phyloP scores from a whole-genome alignment of 2,113 vertebrate genomes.

The Lepus timidus region DNA sequence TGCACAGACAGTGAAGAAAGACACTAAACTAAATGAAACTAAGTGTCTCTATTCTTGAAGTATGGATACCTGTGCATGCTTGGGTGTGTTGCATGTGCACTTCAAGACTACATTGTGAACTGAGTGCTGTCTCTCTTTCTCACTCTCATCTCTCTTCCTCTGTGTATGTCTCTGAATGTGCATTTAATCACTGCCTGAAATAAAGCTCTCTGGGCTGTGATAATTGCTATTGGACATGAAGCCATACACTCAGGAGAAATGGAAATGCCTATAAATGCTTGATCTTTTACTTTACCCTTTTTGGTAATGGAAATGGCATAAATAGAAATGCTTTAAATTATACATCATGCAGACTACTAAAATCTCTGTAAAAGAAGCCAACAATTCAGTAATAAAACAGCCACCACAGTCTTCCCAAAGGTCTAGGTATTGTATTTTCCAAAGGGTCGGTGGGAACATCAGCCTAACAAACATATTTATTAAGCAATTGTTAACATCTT shows the following conservation, averaged over 20 bases:
- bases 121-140: not conserved
- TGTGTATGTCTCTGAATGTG: not conserved
- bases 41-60: not conserved
- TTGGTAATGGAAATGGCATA: not conserved
- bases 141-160: not conserved
- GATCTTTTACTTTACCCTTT: not conserved
- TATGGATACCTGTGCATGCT: not conserved
- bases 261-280: not conserved
- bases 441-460: constrained; percentile 53
- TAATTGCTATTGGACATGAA: not conserved
- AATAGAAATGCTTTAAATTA: not conserved
- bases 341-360: not conserved
- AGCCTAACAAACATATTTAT: constrained; percentile 55
- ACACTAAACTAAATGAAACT: not conserved
- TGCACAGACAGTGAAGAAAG: not conserved
- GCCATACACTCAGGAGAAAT: not conserved
- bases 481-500: constrained; percentile 82
- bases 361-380: not conserved
- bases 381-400: not conserved
- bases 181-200: not conserved
- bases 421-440: constrained; percentile 31
- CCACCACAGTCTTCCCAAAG: not conserved
- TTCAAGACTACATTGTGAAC: not conserved
- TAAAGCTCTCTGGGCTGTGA: not conserved
- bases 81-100: not conserved